phyloP scores from a whole-genome alignment of 2,113 vertebrate species.

The Pelodiscus sinensis region DNA sequence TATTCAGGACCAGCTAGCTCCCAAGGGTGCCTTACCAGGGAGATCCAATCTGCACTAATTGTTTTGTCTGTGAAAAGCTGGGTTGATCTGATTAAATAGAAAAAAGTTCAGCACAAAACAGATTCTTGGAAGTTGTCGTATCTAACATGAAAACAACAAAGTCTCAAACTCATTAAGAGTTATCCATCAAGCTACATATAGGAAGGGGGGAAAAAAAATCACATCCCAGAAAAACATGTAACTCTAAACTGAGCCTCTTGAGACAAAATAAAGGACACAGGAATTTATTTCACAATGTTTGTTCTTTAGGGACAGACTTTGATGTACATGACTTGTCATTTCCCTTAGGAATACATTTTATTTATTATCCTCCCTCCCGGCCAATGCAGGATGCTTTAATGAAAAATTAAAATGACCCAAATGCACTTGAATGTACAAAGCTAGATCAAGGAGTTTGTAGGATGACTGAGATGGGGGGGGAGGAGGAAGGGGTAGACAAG shows the following conservation, averaged over 20 bases:
- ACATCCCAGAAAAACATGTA: not conserved
- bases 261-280: not conserved
- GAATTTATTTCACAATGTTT: not conserved
- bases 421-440: not conserved
- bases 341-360: not conserved
- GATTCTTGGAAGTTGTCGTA: not conserved
- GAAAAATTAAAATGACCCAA: not conserved
- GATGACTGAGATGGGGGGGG: not conserved
- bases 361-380: not conserved
- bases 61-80: not conserved
- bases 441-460: not conserved
- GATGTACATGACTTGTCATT: not conserved
- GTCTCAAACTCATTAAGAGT: not conserved
- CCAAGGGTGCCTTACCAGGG: no score
- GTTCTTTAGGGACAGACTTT: not conserved
- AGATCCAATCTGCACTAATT: no score
- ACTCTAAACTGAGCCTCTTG: not conserved
- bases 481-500: not conserved
- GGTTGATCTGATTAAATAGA: not conserved
- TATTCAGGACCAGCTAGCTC: no score
- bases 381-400: not conserved
- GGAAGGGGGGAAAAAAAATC: not conserved
- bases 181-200: not conserved
- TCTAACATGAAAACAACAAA: not conserved
- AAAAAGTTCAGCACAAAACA: not conserved